phyloP scores from a whole-genome alignment of 2,888 invertebrate genomes.

The Scaptomyza reducta region DNA sequence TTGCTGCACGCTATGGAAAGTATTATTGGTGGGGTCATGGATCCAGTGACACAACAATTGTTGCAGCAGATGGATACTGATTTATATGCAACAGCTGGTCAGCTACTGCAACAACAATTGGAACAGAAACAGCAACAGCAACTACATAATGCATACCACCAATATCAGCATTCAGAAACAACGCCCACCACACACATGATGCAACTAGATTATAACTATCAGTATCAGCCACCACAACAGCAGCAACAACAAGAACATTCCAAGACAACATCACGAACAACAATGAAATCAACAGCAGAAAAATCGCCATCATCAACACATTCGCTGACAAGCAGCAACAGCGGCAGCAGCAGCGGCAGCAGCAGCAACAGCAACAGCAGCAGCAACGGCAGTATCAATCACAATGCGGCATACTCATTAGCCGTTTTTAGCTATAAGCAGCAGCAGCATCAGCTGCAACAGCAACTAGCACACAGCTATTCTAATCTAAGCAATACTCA shows the following conservation, averaged over 20 bases:
- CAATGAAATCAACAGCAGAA: slow-evolving; percentile 44
- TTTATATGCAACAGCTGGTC: slow-evolving; percentile 60
- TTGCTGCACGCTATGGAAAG: slow-evolving; percentile 61
- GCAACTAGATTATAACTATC: slow-evolving; percentile 58
- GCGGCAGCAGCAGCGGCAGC: slow-evolving; percentile 46
- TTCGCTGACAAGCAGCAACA: slow-evolving; percentile 53
- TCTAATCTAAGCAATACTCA: slow-evolving; percentile 67
- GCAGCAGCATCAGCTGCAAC: slow-evolving; percentile 53
- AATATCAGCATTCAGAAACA: slow-evolving; percentile 57
- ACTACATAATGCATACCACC: slow-evolving; percentile 51
- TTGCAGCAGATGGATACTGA: slow-evolving; percentile 79
- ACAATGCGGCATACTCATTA: slow-evolving; percentile 65
- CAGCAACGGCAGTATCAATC: slow-evolving; percentile 43
- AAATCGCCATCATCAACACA: slow-evolving; percentile 63
- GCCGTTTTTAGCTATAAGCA: slow-evolving; percentile 69
- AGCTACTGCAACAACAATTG: slow-evolving; percentile 40
- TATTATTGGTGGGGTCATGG: slow-evolving; percentile 72
- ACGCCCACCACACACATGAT: slow-evolving; percentile 53
- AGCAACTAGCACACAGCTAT: slow-evolving; percentile 43
- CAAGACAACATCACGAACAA: slow-evolving; percentile 48
- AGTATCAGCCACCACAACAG: slow-evolving; percentile 25
- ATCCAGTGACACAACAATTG: slow-evolving; percentile 70
- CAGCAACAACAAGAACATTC: slow-evolving; percentile 51
- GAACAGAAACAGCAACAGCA: slow-evolving; percentile 49
- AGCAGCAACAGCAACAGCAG: slow-evolving; percentile 62